A percentile compares a stretch with the other conserved stretches of the same genome.
Evolutionary conservation across 2,797 vertebrate genomes (phyloP).

Genomic region (Poeciliopsis turneri): DNA sequence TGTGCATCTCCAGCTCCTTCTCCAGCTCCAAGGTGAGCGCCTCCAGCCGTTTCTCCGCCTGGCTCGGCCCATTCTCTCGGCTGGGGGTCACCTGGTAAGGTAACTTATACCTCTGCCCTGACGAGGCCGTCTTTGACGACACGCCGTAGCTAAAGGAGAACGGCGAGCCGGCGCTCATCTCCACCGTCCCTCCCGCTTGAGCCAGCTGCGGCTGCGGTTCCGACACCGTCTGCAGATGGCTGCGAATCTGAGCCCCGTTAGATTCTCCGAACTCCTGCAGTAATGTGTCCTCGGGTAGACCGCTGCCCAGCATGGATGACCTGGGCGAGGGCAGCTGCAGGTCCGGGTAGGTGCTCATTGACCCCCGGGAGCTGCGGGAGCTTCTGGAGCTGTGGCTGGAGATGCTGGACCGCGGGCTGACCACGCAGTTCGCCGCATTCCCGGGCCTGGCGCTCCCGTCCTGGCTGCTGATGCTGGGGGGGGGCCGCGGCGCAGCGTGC

Average conservation of each 20-base stretch:
- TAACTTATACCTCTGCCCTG: conserved; percentile 85
- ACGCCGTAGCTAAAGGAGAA: conserved; percentile 80
- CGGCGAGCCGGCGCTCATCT: conserved; percentile 63
- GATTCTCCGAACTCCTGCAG: conserved; percentile 81
- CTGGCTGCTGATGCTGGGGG: conserved; percentile 85
- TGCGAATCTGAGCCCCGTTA: conserved; percentile 73
- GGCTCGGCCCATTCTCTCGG: conserved; percentile 90
- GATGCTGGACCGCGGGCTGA: conserved; percentile 93
- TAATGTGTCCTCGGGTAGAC: conserved; percentile 82
- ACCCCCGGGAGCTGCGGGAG: conserved; percentile 89
- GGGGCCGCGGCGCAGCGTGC: conserved; percentile 77
- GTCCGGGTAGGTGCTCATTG: conserved; percentile 91
- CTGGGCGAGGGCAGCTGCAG: conserved; percentile 87
- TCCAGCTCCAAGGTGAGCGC: conserved; percentile 95
- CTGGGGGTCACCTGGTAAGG: conserved; percentile 90
- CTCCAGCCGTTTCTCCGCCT: conserved; percentile 92
- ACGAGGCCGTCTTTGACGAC: conserved; percentile 71
- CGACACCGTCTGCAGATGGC: conserved; percentile 77
- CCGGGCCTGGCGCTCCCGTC: conserved; percentile 77
- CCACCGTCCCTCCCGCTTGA: conserved; percentile 51
- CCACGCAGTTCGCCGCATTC: conserved; percentile 73
- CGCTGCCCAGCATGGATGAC: conserved; percentile 82
- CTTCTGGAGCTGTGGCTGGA: conserved; percentile 93
- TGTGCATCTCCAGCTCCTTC: conserved; percentile 95
- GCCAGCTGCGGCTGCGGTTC: conserved; percentile 69